Percentiles rank a stretch among this genome's conserved stretches.
Conservation (phyloP, 2,888 invertebrate species). For the Perithous albicinctus region DNA sequence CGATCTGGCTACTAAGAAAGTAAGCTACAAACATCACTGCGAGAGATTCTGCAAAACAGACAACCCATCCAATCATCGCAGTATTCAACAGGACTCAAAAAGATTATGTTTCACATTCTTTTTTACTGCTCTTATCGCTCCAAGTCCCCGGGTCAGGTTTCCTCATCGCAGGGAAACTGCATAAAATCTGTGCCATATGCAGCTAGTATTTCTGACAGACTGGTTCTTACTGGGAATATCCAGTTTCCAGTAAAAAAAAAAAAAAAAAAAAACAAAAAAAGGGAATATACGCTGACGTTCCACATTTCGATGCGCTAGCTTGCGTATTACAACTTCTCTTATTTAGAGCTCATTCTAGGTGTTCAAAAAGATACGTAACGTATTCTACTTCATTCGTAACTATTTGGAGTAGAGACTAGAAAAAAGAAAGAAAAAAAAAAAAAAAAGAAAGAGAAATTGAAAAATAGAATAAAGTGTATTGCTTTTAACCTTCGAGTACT, state of each 20-base stretch:
- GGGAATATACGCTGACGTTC: not conserved
- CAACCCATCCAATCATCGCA: not conserved
- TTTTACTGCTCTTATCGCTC: not conserved
- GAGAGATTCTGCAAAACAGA: not conserved
- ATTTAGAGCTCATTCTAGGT: not conserved
- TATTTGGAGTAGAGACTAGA: not conserved
- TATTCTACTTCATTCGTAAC: not conserved
- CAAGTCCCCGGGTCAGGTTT: not conserved
- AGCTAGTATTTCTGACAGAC: not conserved
- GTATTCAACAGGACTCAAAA: not conserved
- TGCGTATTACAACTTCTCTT: too few relatives aligned
- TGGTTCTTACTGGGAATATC: not conserved
- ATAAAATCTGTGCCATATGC: not conserved
- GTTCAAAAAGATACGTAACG: not conserved
- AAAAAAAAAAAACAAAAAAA: too few relatives aligned
- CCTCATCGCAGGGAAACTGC: not conserved
- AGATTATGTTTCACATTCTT: not conserved
- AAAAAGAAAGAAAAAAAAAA: not conserved
- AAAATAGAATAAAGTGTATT: too few relatives aligned
- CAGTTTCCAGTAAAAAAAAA: not conserved
- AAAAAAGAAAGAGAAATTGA: too few relatives aligned
- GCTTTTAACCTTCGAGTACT: not conserved
- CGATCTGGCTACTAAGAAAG: not conserved
- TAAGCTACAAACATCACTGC: not conserved
- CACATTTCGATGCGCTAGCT: not conserved